Evolutionary conservation across 2,888 invertebrate species (phyloP).

Genomic region (Netelia inedita): DNA sequence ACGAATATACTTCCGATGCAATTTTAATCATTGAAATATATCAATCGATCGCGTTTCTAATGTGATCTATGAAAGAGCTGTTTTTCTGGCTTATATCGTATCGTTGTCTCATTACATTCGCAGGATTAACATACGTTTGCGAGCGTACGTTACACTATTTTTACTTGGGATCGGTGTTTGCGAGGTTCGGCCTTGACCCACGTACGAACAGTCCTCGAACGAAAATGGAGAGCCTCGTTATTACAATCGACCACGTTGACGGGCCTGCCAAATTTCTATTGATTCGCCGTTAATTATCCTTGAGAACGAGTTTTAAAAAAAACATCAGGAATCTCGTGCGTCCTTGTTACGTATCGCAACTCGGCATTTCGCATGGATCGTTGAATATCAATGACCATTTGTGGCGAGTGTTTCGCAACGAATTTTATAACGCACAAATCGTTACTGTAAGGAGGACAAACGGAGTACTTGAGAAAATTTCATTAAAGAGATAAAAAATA

Average conservation of each 20-base stretch:
- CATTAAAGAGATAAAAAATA: neutral
- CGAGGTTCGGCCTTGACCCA: neutral
- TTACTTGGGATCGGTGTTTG: neutral
- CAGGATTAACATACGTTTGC: neutral
- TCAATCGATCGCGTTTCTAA: neutral
- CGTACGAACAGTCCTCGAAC: neutral
- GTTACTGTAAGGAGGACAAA: slow-evolving; percentile 46
- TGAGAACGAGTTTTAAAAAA: neutral
- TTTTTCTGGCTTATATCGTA: too few relatives aligned
- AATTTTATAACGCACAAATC: slow-evolving; percentile 32
- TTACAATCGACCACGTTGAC: neutral
- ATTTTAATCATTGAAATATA: neutral
- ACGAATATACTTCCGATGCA: neutral
- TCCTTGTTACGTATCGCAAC: neutral
- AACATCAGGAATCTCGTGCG: neutral
- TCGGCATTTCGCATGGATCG: slow-evolving; percentile 36
- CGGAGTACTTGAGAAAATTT: neutral
- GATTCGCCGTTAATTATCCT: neutral
- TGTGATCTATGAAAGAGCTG: too few relatives aligned
- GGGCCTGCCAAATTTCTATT: neutral
- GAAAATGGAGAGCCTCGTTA: neutral
- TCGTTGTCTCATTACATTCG: too few relatives aligned
- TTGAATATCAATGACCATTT: slow-evolving; percentile 53
- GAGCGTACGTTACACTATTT: neutral
- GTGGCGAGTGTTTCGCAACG: slow-evolving; percentile 49